Conservation (phyloP, 1,140 invertebrate genomes). For the Wasmannia auropunctata region DNA sequence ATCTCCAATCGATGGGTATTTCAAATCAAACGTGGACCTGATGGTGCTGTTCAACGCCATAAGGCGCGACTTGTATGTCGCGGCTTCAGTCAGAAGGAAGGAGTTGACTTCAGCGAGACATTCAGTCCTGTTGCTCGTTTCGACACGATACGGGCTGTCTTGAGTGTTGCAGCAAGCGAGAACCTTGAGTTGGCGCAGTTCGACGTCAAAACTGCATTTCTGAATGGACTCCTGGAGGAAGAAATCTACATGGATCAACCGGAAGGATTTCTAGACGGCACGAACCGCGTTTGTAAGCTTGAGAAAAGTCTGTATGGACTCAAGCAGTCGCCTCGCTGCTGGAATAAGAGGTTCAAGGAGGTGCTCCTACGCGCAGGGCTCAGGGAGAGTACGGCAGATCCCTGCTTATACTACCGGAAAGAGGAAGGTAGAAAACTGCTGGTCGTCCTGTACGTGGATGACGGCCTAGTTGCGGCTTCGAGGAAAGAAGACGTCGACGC, state of each 20-base stretch:
- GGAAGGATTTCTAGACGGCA: not conserved
- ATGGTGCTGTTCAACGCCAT: too few species aligned
- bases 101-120: slow-evolving; percentile 53
- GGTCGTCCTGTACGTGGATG: too few species aligned
- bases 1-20: slow-evolving; percentile 18
- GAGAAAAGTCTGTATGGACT: not conserved
- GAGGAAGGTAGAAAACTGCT: too few species aligned
- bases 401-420: too few species aligned
- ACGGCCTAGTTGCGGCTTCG: too few species aligned
- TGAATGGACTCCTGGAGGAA: not conserved
- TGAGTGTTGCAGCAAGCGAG: slow-evolving; percentile 23
- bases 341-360: not conserved
- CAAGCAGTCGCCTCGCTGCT: not conserved
- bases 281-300: not conserved
- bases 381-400: not conserved
- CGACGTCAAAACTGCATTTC: slow-evolving; percentile 55
- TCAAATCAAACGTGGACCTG: not conserved
- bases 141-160: slow-evolving; percentile 32
- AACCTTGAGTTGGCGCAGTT: slow-evolving; percentile 35
- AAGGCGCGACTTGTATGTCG: too few species aligned
- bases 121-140: slow-evolving; percentile 39
- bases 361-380: not conserved
- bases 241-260: not conserved
- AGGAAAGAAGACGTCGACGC: too few species aligned
- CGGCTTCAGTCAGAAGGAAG: not conserved